Conservation (phyloP, 37 sponge, comb jelly and placozoan genomes). For the Ianthella basta region DNA sequence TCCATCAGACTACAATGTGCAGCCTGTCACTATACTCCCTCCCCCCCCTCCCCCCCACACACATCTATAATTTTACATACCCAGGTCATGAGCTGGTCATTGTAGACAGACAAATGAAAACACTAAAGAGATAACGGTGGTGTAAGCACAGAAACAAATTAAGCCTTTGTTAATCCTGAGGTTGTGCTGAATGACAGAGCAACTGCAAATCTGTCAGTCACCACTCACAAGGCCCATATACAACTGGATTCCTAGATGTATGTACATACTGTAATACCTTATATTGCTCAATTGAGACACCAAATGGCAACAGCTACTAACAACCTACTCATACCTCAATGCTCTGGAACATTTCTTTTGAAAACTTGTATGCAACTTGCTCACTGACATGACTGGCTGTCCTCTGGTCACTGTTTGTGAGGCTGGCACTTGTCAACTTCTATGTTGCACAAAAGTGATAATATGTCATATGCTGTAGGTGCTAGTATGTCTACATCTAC, state of each 20-base stretch:
- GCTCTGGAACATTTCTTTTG: constrained; percentile 63
- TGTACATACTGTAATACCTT: neutral
- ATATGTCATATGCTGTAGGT: too few species aligned
- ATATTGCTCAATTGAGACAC: neutral
- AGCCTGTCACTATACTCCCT: too few species aligned
- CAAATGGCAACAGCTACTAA: too few species aligned
- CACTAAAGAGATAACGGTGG: too few species aligned
- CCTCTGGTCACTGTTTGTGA: neutral
- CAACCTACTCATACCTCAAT: constrained; percentile 44
- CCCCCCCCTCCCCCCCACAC: too few species aligned
- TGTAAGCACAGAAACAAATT: too few species aligned
- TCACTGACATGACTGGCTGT: constrained; percentile 42
- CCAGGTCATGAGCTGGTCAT: too few species aligned
- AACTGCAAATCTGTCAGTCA: neutral
- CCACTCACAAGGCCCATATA: neutral
- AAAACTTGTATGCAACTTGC: constrained; percentile 60
- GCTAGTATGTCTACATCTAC: neutral
- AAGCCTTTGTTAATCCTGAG: too few species aligned
- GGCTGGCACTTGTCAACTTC: constrained; percentile 11
- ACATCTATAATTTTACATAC: too few species aligned
- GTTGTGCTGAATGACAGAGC: neutral
- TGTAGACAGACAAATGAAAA: too few species aligned
- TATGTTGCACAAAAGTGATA: neutral
- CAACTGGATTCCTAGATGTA: neutral
- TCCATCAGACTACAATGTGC: too few species aligned